These are phyloP conservation scores for Poeciliopsis gracilis DNA, from an alignment of 2,797 vertebrate species.

Conservation along the genomic window DNA sequence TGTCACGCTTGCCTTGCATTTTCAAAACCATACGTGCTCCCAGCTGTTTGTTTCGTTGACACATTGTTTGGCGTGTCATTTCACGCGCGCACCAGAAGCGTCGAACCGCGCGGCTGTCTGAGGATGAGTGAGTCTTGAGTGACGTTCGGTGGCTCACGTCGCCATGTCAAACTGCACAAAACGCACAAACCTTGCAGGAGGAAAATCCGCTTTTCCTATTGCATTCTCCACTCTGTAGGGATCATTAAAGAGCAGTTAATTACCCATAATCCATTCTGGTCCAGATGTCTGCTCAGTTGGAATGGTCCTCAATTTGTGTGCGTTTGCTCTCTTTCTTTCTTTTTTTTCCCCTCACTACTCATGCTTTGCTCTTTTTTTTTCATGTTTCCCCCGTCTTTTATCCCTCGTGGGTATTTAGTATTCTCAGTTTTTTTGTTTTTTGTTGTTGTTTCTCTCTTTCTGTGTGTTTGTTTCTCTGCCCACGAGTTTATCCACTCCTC, in stretches of 20 bases:
- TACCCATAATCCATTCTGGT: conserved; percentile 74
- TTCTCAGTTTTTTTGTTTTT: not conserved
- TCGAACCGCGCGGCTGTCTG: too few species aligned
- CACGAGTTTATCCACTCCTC: conserved; percentile 32
- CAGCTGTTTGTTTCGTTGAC: not conserved
- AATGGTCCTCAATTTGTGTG: conserved; percentile 23
- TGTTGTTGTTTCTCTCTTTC: not conserved
- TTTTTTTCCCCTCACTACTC: not conserved
- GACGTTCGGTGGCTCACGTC: conserved; percentile 24
- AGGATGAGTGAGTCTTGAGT: not conserved
- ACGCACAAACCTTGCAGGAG: conserved; percentile 19
- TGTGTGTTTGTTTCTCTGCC: conserved; percentile 34
- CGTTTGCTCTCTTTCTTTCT: not conserved
- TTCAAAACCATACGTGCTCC: not conserved
- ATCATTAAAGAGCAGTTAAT: conserved; percentile 78
- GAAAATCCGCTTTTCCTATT: conserved; percentile 35
- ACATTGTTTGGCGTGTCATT: not conserved
- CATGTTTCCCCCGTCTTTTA: not conserved
- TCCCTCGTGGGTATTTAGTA: not conserved
- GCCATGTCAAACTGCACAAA: conserved; percentile 48
- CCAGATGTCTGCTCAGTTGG: conserved; percentile 74
- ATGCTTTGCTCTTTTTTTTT: not conserved
- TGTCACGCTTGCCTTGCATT: not conserved
- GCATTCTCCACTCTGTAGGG: conserved; percentile 36
- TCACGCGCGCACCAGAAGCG: not conserved